Base-by-base conservation (phyloP, 2,113 vertebrate species). In the Gracilinanus agilis region DNA sequence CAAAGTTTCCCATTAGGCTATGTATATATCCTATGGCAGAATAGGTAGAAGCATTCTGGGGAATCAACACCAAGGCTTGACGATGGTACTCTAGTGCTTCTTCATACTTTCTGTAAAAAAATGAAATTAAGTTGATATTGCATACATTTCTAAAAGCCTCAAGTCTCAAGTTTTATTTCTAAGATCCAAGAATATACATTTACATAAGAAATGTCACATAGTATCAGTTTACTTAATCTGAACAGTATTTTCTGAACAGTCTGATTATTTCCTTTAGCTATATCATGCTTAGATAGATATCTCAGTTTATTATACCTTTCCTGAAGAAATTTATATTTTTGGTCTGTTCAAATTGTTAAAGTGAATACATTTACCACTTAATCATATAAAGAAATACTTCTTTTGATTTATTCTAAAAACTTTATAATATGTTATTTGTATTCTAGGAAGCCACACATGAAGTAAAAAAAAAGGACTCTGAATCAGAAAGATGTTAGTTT, bases 1-100 rank as follows among this genome's bases (percentile, higher is more conserved):
- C 99, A 94, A 99, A 99, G 97, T 99, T 99, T 56, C 99, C 99
- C 99, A 99, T 99, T 49, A 99, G 99, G 97, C 99, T 99, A 83
- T 99, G 99, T 40, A 99, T 99, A 29, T 99, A 99, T 96, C 99
- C 99, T 88, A 99, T 99, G 91, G 99, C 99, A 21, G 99, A 99
- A 55, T 99, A 99, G 44, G 99, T 99, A 24, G 99, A 99, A 2
- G 99, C 99, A 5, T 99, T 99, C 92, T 99, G 99, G 89, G 99
- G 99, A 94, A 99, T 99, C 0, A 99, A 95, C 49, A 99, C 99
- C 55, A 99, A 98, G 0, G 99, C 99, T 98, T 99, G 99, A 0
- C 99, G 99, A 98, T 99, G 99, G 96, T 99, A 99, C 97, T 99
- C 99, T 97, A 99, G 97, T 25, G 99, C 99, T 97, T 99, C 99